A percentile compares a stretch with the other conserved stretches of the same genome.
Evolutionary conservation across 2,888 invertebrate genomes (phyloP).

Genomic region (Hedychridium roseum): DNA sequence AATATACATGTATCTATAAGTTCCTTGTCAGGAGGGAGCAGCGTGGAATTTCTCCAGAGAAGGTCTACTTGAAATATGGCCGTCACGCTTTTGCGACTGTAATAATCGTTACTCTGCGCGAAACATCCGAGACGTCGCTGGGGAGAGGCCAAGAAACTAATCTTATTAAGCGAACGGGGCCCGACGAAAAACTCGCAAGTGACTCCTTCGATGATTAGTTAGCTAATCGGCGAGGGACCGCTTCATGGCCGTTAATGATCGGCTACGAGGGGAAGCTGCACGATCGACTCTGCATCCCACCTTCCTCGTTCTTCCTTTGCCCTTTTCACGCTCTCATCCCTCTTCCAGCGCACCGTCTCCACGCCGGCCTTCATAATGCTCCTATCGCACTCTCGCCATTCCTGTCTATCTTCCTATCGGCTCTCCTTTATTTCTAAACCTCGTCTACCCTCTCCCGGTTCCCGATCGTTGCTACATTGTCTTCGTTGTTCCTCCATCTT

Average conservation of each 20-base stretch:
- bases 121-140: too few relatives aligned
- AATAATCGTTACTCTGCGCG: slow-evolving; percentile 10
- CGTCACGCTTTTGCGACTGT: slow-evolving; percentile 4
- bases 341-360: too few relatives aligned
- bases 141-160: slow-evolving; percentile 12
- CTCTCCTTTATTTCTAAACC: too few relatives aligned
- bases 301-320: slow-evolving; percentile 4
- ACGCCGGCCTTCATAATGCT: too few relatives aligned
- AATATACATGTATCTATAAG: too few relatives aligned
- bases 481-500: too few relatives aligned
- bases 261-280: slow-evolving; percentile 7
- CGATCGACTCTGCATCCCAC: slow-evolving; percentile 20
- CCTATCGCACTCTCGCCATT: too few relatives aligned
- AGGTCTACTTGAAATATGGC: slow-evolving; percentile 22
- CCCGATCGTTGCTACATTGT: too few relatives aligned
- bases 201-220: slow-evolving; percentile 17
- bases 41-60: slow-evolving; percentile 13
- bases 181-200: slow-evolving; percentile 7
- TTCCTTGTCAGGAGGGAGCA: not conserved
- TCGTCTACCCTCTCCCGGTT: too few relatives aligned
- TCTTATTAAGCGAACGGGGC: slow-evolving; percentile 10
- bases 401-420: too few relatives aligned
- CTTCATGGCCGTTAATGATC: slow-evolving; percentile 24
- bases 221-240: slow-evolving; percentile 18
- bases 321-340: not conserved